These are phyloP conservation scores for Amphilophus citrinellus DNA, from an alignment of 2,113 vertebrate species.

Conservation along the genomic window DNA sequence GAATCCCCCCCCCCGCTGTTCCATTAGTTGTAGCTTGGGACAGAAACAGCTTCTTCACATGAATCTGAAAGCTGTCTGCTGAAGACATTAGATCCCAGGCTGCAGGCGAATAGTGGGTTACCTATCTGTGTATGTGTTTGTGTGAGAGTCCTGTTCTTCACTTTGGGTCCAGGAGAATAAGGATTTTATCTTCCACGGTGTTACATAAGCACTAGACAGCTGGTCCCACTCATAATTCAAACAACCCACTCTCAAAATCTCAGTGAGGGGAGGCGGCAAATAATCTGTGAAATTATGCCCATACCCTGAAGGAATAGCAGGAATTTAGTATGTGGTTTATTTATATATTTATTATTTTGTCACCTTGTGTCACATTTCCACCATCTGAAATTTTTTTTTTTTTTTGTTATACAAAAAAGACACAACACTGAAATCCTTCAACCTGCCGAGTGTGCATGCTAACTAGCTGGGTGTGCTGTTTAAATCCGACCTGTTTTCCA, in stretches of 20 bases:
- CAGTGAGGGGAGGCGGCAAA: constrained; percentile 16
- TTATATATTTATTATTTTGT: background rate
- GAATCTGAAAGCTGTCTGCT: constrained; percentile 28
- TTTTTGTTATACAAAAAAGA: background rate
- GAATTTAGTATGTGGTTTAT: constrained; percentile 14
- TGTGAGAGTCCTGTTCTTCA: constrained; percentile 8
- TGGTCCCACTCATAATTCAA: constrained; percentile 49
- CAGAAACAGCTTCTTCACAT: constrained; percentile 45
- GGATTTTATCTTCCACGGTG: constrained; percentile 37
- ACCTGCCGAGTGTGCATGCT: constrained; percentile 43
- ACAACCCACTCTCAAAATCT: constrained; percentile 32
- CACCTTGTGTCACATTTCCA: constrained; percentile 2
- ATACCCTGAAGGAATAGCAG: constrained; percentile 4
- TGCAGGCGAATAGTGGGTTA: constrained; percentile 33
- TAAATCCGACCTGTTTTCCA: constrained; percentile 71
- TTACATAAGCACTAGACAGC: constrained; percentile 59
- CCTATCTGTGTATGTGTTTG: constrained; percentile 19
- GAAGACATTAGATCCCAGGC: constrained; percentile 30
- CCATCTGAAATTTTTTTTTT: constrained; percentile 8
- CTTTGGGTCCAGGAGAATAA: constrained; percentile 15
- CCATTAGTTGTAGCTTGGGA: constrained; percentile 17
- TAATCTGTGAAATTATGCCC: constrained; percentile 35
- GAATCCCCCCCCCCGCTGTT: constrained; percentile 30
- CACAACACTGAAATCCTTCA: constrained; percentile 25
- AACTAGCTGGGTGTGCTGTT: constrained; percentile 49